Base-by-base conservation (phyloP, 2,113 vertebrate species). In the Bubo blakistoni region DNA sequence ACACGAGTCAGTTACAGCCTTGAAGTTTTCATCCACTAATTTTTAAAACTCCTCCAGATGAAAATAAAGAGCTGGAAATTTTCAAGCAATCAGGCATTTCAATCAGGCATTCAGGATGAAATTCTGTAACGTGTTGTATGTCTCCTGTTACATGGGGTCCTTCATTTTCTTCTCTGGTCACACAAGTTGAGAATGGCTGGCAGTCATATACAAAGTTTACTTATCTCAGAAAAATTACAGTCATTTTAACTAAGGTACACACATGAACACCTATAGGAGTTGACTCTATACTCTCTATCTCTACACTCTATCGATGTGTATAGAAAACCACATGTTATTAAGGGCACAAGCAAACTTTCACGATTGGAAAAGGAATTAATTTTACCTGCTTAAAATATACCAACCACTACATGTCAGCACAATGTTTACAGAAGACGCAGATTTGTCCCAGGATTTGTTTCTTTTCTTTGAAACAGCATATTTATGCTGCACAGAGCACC, bases 351-450 rank as follows among this genome's bases (percentile, higher is more conserved):
- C 0, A 2, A 49, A 72, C 47, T 86, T 88, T 65, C 30, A 44
- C 34, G 4, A 55, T 4, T 92, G 46, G 36, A 73, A 85, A 93
- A 77, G 2, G 27, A 87, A n/a, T 13, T 70, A 69, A 47, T 82
- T 81, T 86, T 61, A 49, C 69, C 34, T 73, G 19, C 55, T 74
- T 70, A 42, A 77, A 82, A 62, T 25, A 88, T 9, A 34, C 27
- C 61, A 82, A 54, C 32, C 15, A 24, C 74, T 71, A 51, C 13
- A 21, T 11, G 5, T 24, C 40, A 87, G 71, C 49, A 71, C 8
- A 88, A 29, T 11, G 13, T 21, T 76, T 95, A 94, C 70, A 96
- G 96, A 93, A 96, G 86, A 88, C 8, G 10, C 86, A 81, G 92
- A 67, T 78, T 80, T 93, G 74, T 67, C 54, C 38, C 55, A 91